phyloP scores from a whole-genome alignment of 1,140 invertebrate genomes.

The Onthophagus taurus region DNA sequence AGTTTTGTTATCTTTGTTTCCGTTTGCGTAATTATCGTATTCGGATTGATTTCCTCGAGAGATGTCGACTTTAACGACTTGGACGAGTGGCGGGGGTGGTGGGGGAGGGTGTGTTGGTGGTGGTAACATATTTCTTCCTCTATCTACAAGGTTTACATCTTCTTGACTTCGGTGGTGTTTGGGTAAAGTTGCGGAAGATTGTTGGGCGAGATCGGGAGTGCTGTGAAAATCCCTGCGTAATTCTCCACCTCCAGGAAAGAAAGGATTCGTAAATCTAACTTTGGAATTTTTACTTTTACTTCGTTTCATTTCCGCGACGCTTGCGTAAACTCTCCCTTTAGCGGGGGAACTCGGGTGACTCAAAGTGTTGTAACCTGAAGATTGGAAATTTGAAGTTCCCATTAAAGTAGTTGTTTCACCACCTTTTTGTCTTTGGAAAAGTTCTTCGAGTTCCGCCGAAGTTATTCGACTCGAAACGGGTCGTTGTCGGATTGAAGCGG shows the following conservation, averaged over 20 bases:
- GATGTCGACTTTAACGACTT: slow-evolving; percentile 65
- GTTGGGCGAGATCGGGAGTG: slow-evolving; percentile 67
- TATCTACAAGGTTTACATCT: slow-evolving; percentile 48
- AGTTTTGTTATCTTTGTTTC: slow-evolving; percentile 23
- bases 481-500: slow-evolving; percentile 77
- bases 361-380: slow-evolving; percentile 42
- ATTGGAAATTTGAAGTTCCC: slow-evolving; percentile 64
- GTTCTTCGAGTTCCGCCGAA: slow-evolving; percentile 79
- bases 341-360: slow-evolving; percentile 44
- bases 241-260: slow-evolving; percentile 43
- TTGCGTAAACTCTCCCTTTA: slow-evolving; percentile 75
- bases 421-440: slow-evolving; percentile 73
- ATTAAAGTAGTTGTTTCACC: slow-evolving; percentile 48
- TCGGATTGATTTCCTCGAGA: slow-evolving; percentile 32
- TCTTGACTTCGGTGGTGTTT: slow-evolving; percentile 62
- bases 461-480: slow-evolving; percentile 80
- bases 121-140: slow-evolving; percentile 44
- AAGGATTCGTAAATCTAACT: slow-evolving; percentile 46
- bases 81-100: slow-evolving; percentile 59
- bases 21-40: slow-evolving; percentile 33
- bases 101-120: slow-evolving; percentile 60
- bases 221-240: slow-evolving; percentile 81
- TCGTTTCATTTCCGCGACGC: slow-evolving; percentile 91
- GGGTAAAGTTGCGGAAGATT: slow-evolving; percentile 14
- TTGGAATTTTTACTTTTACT: slow-evolving; percentile 52